Conservation (phyloP, 2,113 vertebrate genomes). For the Solea solea region DNA sequence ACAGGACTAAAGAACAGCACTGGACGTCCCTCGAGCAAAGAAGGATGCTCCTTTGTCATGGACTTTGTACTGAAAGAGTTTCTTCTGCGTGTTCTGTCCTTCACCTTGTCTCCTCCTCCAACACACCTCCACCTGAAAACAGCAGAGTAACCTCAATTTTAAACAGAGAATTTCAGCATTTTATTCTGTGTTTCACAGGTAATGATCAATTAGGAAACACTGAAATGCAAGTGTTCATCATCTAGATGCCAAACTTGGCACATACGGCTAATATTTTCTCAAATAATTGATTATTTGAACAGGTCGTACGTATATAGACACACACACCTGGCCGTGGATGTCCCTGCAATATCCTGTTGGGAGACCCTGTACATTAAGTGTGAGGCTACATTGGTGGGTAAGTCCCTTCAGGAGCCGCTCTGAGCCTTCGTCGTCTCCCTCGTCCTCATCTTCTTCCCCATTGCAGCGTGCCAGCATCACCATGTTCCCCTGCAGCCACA, state of each 20-base stretch:
- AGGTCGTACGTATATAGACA: neutral
- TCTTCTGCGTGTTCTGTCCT: conserved; percentile 49
- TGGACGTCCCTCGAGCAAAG: conserved; percentile 89
- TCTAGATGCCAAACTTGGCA: too few species aligned
- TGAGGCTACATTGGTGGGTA: conserved; percentile 87
- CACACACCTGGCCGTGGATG: conserved; percentile 90
- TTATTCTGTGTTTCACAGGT: too few species aligned
- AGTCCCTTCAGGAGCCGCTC: conserved; percentile 83
- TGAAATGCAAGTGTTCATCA: too few species aligned
- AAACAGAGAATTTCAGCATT: too few species aligned
- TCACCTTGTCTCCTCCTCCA: conserved; percentile 70
- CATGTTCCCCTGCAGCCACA: conserved; percentile 84
- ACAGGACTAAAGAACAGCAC: conserved; percentile 85
- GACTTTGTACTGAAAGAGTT: conserved; percentile 92
- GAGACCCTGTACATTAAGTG: conserved; percentile 88
- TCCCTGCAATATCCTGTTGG: conserved; percentile 93
- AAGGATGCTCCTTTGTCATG: conserved; percentile 91
- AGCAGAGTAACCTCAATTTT: neutral
- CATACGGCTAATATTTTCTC: too few species aligned
- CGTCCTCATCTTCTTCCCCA: conserved; percentile 57
- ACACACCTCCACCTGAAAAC: conserved; percentile 87
- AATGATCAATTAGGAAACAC: too few species aligned
- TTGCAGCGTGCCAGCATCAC: conserved; percentile 85
- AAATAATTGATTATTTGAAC: too few species aligned
- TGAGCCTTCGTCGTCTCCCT: conserved; percentile 72